These are phyloP conservation scores for Aporophyla lueneburgensis DNA, from an alignment of 2,888 invertebrate genomes.

Conservation along the genomic window DNA sequence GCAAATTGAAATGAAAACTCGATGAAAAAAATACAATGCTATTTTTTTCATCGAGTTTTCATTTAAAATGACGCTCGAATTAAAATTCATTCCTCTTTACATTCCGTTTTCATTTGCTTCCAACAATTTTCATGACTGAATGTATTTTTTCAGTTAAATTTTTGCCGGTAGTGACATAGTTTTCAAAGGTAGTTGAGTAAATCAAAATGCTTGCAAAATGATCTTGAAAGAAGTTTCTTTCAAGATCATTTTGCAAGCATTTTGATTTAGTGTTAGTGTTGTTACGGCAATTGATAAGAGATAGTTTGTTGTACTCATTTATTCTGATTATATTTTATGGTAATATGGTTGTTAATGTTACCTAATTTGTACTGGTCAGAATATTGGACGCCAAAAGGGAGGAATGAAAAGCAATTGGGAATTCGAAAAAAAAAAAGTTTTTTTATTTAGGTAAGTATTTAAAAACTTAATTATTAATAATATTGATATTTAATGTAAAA, in stretches of 20 bases:
- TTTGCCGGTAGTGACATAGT: not conserved
- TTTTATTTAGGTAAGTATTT: too few species aligned
- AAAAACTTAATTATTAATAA: too few species aligned
- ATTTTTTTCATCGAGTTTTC: too few species aligned
- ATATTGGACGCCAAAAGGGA: too few species aligned
- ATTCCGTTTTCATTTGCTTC: constrained; percentile 26
- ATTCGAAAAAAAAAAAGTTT: too few species aligned
- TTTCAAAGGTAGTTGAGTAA: not conserved
- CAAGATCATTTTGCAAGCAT: not conserved
- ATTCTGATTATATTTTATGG: too few species aligned
- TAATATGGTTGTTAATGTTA: too few species aligned
- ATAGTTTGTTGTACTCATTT: not conserved
- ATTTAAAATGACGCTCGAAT: constrained; percentile 32
- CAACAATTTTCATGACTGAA: constrained; percentile 13
- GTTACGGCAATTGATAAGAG: not conserved
- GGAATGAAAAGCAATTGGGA: too few species aligned
- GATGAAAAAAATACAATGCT: constrained; percentile 18
- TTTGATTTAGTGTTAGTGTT: not conserved
- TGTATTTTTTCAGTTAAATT: not conserved
- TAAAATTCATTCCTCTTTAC: constrained; percentile 45
- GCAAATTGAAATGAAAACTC: constrained; percentile 27
- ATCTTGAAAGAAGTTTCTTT: too few species aligned
- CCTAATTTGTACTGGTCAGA: too few species aligned
- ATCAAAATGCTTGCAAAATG: too few species aligned
- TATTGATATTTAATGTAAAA: too few species aligned